phyloP scores from a whole-genome alignment of 2,797 vertebrate species.

The Schizothorax lantsangensis region DNA sequence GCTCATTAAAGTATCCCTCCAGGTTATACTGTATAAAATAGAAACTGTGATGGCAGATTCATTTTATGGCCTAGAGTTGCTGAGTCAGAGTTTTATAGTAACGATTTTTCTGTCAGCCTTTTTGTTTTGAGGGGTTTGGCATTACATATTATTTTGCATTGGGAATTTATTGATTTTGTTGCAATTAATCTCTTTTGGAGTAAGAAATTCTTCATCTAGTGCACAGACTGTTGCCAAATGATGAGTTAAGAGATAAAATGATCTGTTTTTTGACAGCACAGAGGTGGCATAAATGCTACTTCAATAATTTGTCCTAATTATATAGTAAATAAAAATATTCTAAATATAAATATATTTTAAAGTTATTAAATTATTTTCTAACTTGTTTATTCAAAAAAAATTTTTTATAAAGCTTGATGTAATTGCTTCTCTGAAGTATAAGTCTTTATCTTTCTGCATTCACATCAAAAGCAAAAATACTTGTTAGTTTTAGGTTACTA shows the following conservation, averaged over 20 bases:
- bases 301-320: neutral
- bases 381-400: neutral
- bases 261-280: neutral
- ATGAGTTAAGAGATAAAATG: neutral
- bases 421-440: neutral
- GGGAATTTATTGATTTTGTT: neutral
- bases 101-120: neutral
- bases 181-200: neutral
- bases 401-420: neutral
- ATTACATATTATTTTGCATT: neutral
- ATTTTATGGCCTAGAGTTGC: slow-evolving; percentile 11
- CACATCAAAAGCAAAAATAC: neutral
- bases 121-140: neutral
- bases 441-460: neutral
- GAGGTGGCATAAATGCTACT: neutral
- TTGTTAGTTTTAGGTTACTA: neutral
- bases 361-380: neutral
- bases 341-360: neutral
- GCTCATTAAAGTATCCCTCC: slow-evolving; percentile 22
- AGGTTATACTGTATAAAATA: neutral
- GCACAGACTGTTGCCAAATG: neutral
- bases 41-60: slow-evolving; percentile 14
- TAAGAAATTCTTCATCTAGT: neutral
- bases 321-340: neutral
- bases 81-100: slow-evolving; percentile 23